A percentile compares a stretch with the other conserved stretches of the same genome.
Conservation (phyloP, 2,113 vertebrate species). For the Anolis carolinensis region DNA sequence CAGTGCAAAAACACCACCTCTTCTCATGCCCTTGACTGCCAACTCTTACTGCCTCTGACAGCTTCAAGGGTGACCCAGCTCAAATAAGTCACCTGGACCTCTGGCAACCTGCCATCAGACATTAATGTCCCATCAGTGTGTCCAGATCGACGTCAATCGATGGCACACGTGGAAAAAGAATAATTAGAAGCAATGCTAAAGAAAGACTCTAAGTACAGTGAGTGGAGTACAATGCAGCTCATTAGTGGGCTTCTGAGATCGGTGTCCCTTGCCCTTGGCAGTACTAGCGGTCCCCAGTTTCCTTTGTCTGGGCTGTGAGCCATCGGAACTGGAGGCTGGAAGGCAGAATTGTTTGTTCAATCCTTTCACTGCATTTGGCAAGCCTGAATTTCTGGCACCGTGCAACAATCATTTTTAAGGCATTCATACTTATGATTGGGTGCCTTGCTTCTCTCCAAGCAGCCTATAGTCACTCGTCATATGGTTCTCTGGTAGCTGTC, state of each 20-base stretch:
- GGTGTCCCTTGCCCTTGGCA: slow-evolving; percentile 34
- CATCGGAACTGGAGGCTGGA: slow-evolving; percentile 32
- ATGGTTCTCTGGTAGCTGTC: slow-evolving; percentile 42
- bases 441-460: neutral
- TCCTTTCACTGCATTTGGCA: slow-evolving; percentile 43
- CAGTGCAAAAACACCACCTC: neutral
- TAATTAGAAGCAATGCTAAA: slow-evolving; percentile 32
- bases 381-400: slow-evolving; percentile 30
- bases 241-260: slow-evolving; percentile 34
- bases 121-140: slow-evolving; percentile 2
- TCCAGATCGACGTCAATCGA: slow-evolving; percentile 16
- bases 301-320: slow-evolving; percentile 39
- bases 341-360: slow-evolving; percentile 33
- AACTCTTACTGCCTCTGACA: neutral
- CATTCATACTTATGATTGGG: slow-evolving; percentile 41
- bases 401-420: slow-evolving; percentile 40
- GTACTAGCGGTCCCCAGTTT: slow-evolving; percentile 49
- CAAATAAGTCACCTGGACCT: neutral
- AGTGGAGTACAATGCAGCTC: neutral
- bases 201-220: neutral
- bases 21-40: neutral
- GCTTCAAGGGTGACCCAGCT: neutral
- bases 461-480: slow-evolving; percentile 53
- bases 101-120: neutral
- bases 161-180: slow-evolving; percentile 23